Conservation (phyloP, 1,140 invertebrate species). For the Drosophila paulistorum region DNA sequence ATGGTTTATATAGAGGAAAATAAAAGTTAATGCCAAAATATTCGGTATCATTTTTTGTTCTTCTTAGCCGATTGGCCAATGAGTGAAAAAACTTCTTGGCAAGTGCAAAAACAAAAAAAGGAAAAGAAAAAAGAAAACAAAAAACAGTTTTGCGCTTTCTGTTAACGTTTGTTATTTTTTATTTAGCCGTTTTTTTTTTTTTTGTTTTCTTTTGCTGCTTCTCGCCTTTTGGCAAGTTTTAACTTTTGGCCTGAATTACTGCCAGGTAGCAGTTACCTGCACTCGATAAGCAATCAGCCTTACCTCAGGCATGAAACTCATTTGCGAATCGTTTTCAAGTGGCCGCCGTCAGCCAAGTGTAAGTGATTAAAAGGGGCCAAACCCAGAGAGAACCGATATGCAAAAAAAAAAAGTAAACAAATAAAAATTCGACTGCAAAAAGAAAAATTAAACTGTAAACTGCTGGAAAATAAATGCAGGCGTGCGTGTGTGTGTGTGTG, state of each 20-base stretch:
- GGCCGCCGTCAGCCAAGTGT: constrained; percentile 57
- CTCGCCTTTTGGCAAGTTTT: constrained; percentile 1
- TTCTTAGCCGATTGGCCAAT: constrained; percentile 1
- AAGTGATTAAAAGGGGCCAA: constrained; percentile 58
- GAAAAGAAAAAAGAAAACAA: too few species aligned
- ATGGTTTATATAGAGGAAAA: background rate
- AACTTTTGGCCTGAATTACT: constrained; percentile 11
- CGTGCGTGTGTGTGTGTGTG: constrained; percentile 17
- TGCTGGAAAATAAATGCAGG: constrained; percentile 27
- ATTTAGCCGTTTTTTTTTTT: too few species aligned
- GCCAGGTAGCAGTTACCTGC: background rate
- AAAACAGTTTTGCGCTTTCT: background rate
- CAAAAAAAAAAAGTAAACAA: constrained; percentile 34
- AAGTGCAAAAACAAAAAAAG: too few species aligned
- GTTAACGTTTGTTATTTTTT: background rate
- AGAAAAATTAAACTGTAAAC: constrained; percentile 40
- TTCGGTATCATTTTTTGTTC: background rate
- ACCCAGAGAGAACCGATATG: constrained; percentile 6
- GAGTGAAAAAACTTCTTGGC: background rate
- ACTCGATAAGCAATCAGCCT: constrained; percentile 38
- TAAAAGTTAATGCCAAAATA: constrained; percentile 1
- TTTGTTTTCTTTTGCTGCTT: too few species aligned
- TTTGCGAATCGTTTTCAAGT: constrained; percentile 48
- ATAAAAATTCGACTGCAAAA: constrained; percentile 15
- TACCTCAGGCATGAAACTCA: constrained; percentile 51